Percentiles rank a stretch among this genome's conserved stretches.
phyloP scores from a whole-genome alignment of 2,113 vertebrate species.

The Carassius auratus region DNA sequence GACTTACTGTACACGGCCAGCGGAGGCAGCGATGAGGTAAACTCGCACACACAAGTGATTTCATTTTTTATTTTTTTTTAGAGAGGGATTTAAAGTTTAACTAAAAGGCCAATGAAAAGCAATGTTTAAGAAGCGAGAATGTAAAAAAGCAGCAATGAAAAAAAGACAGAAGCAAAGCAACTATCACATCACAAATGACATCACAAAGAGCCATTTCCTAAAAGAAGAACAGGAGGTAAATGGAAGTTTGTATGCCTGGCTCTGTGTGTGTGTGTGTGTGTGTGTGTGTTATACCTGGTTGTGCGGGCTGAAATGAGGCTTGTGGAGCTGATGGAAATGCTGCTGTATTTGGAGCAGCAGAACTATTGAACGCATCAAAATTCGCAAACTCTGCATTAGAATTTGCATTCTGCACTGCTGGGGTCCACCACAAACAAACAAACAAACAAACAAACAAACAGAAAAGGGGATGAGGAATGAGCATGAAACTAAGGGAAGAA shows the following conservation, averaged over 20 bases:
- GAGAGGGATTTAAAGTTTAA: background rate
- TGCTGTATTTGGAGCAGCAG: conserved; percentile 82
- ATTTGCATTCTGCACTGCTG: conserved; percentile 87
- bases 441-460: conserved; percentile 61
- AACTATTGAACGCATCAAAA: conserved; percentile 95
- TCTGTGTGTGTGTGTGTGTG: conserved; percentile 52
- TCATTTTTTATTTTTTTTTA: background rate
- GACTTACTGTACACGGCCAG: conserved; percentile 91
- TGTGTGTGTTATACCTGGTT: conserved; percentile 73
- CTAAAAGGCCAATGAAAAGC: background rate
- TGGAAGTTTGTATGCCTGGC: background rate
- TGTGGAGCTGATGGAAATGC: conserved; percentile 80
- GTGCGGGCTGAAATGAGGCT: conserved; percentile 87
- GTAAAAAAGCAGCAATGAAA: conserved; percentile 69
- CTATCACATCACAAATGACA: conserved; percentile 18
- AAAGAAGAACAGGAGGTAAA: background rate
- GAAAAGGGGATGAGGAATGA: conserved; percentile 53
- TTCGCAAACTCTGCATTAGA: conserved; percentile 94
- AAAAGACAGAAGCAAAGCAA: background rate
- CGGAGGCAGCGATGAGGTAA: conserved; percentile 87
- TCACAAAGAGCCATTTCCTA: background rate
- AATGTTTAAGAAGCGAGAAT: background rate
- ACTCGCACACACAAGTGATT: conserved; percentile 61
- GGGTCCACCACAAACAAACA: conserved; percentile 72
- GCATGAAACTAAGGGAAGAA: no score